A percentile compares a stretch with the other conserved stretches of the same genome.
These are phyloP conservation scores for Drosophila asahinai DNA, from an alignment of 1,140 invertebrate species.

Conservation along the genomic window DNA sequence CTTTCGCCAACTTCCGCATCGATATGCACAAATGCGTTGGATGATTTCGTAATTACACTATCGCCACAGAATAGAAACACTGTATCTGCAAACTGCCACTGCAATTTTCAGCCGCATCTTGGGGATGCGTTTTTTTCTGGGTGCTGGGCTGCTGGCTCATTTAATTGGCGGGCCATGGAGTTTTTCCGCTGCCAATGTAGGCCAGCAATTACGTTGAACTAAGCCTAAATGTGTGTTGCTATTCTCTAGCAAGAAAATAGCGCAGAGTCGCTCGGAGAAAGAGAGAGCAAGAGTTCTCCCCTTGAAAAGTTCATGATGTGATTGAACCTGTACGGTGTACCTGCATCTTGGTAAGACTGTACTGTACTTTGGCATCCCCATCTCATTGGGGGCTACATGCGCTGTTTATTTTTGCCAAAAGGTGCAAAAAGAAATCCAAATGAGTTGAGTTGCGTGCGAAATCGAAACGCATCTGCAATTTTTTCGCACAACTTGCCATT, in stretches of 20 bases:
- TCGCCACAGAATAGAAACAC: conserved; percentile 42
- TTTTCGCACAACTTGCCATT: conserved; percentile 17
- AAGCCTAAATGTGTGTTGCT: conserved; percentile 33
- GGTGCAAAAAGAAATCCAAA: conserved; percentile 67
- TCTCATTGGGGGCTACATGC: conserved; percentile 6
- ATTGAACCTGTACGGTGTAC: conserved; percentile 65
- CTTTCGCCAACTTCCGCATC: conserved; percentile 53
- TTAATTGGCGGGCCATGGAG: conserved; percentile 56
- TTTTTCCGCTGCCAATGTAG: conserved; percentile 67
- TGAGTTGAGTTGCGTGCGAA: conserved; percentile 57
- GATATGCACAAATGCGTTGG: conserved; percentile 54
- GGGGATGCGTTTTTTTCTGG: conserved; percentile 37
- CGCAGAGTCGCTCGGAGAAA: too few relatives aligned
- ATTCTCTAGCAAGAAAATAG: conserved; percentile 5
- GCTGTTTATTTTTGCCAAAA: conserved; percentile 63
- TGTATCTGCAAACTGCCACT: conserved; percentile 13
- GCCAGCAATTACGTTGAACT: conserved; percentile 84
- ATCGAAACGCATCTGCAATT: conserved; percentile 50
- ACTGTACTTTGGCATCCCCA: conserved; percentile 31
- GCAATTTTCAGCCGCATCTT: conserved; percentile 28
- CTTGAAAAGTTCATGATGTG: conserved; percentile 71
- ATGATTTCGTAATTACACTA: conserved; percentile 69
- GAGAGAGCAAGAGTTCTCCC: neutral
- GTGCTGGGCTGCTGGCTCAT: conserved; percentile 39
- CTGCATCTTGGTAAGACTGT: conserved; percentile 20